Percentiles rank a stretch among this genome's conserved stretches.
These are phyloP conservation scores for Gymnoscelis rufifasciata DNA, from an alignment of 2,888 invertebrate genomes.

Conservation along the genomic window DNA sequence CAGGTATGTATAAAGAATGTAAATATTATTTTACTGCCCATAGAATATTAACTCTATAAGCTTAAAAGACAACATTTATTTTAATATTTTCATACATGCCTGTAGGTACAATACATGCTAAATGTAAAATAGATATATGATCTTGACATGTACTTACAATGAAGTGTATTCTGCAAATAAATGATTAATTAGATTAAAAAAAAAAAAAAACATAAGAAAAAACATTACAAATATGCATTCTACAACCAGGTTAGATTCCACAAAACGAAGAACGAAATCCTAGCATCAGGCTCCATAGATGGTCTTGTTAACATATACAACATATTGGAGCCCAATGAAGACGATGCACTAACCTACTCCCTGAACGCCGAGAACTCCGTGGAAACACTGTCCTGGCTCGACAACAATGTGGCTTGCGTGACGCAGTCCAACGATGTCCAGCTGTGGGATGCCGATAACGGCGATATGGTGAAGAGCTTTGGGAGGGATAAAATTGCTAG, in stretches of 20 bases:
- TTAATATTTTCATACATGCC: too few relatives aligned
- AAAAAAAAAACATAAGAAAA: background rate
- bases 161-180: too few relatives aligned
- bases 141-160: too few relatives aligned
- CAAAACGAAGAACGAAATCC: constrained; percentile 79
- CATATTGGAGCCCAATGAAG: constrained; percentile 84
- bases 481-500: constrained; percentile 79
- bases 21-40: background rate
- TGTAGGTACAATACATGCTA: too few relatives aligned
- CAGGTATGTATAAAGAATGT: constrained; percentile 59
- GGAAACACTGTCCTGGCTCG: constrained; percentile 80
- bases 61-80: too few relatives aligned
- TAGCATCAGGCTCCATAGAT: constrained; percentile 89
- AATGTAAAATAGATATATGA: too few relatives aligned
- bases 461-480: constrained; percentile 79
- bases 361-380: constrained; percentile 89
- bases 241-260: constrained; percentile 82
- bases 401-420: constrained; percentile 78
- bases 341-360: constrained; percentile 87
- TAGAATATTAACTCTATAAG: too few relatives aligned
- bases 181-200: too few relatives aligned
- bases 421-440: constrained; percentile 85
- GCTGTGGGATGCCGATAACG: constrained; percentile 82
- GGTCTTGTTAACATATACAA: constrained; percentile 92
- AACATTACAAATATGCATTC: background rate